These are phyloP conservation scores for Eurosta solidaginis DNA, from an alignment of 1,140 invertebrate species.

Conservation along the genomic window DNA sequence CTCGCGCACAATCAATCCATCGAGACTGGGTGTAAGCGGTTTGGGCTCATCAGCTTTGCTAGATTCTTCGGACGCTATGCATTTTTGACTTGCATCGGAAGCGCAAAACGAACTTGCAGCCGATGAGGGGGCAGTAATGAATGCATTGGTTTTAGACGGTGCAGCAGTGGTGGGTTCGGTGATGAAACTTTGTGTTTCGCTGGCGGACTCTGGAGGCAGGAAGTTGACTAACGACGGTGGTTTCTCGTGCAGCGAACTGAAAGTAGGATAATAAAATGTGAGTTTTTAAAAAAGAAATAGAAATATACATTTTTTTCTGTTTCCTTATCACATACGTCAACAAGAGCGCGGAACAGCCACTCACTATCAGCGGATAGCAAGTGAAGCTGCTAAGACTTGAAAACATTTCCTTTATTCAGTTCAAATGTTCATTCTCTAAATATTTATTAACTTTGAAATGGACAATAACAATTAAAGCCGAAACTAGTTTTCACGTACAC, in stretches of 20 bases:
- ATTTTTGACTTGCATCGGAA: neutral
- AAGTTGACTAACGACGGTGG: conserved; percentile 43
- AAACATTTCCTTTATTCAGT: conserved; percentile 48
- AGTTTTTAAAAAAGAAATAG: neutral
- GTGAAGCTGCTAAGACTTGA: conserved; percentile 56
- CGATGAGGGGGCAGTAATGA: neutral
- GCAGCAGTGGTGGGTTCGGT: conserved; percentile 39
- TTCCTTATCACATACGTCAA: conserved; percentile 46
- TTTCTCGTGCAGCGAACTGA: conserved; percentile 53
- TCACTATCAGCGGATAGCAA: conserved; percentile 57
- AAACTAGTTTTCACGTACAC: neutral
- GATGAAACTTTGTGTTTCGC: conserved; percentile 51
- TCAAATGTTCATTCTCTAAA: neutral
- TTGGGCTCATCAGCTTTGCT: neutral
- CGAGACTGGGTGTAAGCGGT: conserved; percentile 6
- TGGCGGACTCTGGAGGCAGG: conserved; percentile 36
- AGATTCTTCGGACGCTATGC: neutral
- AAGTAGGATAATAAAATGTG: neutral
- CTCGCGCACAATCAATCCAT: conserved; percentile 48
- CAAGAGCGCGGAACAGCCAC: conserved; percentile 52
- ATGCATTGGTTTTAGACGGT: neutral
- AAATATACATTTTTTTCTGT: neutral
- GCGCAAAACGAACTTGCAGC: neutral
- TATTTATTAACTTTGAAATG: neutral
- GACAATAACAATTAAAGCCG: neutral